A percentile compares a stretch with the other conserved stretches of the same genome.
Conservation (phyloP, 1,140 invertebrate genomes). For the Nylanderia fulva region DNA sequence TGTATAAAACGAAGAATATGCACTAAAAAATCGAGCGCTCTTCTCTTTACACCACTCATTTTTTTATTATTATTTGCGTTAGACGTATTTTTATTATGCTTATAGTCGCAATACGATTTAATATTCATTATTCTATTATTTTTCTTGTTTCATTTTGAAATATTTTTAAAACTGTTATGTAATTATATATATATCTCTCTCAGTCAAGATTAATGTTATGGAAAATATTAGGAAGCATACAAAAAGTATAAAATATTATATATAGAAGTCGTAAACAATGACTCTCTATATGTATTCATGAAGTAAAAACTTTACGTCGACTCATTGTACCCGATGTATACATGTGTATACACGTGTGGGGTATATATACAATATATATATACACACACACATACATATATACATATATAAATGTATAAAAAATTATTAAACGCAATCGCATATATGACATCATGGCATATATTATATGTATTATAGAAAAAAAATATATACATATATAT, state of each 20-base stretch:
- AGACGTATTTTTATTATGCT: conserved; percentile 74
- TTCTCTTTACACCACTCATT: conserved; percentile 55
- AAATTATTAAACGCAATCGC: conserved; percentile 46
- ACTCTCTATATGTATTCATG: conserved; percentile 69
- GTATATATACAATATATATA: conserved; percentile 41
- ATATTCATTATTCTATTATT: conserved; percentile 76
- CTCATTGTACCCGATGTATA: conserved; percentile 41
- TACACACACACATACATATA: conserved; percentile 48
- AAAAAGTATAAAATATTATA: conserved; percentile 72
- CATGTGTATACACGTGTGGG: conserved; percentile 54
- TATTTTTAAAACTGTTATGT: conserved; percentile 82
- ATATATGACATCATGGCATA: conserved; percentile 52
- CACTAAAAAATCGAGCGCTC: conserved; percentile 52
- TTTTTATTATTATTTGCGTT: conserved; percentile 69
- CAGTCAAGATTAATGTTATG: conserved; percentile 78
- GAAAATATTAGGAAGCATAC: conserved; percentile 71
- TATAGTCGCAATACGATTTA: conserved; percentile 71
- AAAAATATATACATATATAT: conserved; percentile 32
- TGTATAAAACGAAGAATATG: conserved; percentile 67
- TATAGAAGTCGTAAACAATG: conserved; percentile 73
- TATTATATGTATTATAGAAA: conserved; percentile 54
- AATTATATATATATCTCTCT: conserved; percentile 75
- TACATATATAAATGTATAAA: conserved; percentile 45
- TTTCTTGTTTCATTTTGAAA: conserved; percentile 79
- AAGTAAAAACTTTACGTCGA: conserved; percentile 63